Evolutionary conservation across 2,113 vertebrate genomes (phyloP).

Genomic region (Pomatorhinus ruficollis): DNA sequence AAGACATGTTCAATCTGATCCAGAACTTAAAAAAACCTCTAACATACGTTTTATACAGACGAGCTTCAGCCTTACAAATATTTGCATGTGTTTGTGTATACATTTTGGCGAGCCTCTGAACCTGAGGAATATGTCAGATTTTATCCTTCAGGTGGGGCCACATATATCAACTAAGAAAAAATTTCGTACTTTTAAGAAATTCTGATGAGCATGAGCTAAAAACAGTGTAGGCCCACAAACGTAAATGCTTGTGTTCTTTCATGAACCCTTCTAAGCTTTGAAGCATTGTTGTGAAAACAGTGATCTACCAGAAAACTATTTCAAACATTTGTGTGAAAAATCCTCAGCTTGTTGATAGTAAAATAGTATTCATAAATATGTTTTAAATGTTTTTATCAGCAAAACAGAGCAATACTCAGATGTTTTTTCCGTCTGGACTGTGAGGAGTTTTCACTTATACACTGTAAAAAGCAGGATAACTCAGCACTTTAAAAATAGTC

Average conservation of each 20-base stretch:
- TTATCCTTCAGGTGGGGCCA: not conserved
- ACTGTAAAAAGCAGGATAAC: not conserved
- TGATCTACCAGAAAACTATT: not conserved
- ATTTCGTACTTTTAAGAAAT: not conserved
- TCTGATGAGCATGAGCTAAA: not conserved
- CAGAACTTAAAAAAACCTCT: constrained; percentile 75
- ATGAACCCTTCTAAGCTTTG: not conserved
- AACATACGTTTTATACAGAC: constrained; percentile 60
- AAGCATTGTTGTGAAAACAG: not conserved
- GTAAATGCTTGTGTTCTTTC: not conserved
- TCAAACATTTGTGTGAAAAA: not conserved
- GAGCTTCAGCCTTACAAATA: not conserved
- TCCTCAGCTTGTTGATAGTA: not conserved
- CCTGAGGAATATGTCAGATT: not conserved
- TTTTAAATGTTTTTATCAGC: not conserved
- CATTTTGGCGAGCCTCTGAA: not conserved
- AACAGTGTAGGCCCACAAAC: not conserved
- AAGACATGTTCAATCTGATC: constrained; percentile 19
- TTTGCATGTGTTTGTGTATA: rapidly evolving
- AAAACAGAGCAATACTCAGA: not conserved
- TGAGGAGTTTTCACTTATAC: not conserved
- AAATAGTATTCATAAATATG: not conserved
- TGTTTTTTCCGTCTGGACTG: constrained; percentile 12
- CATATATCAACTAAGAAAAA: not conserved
- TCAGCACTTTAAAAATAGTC: constrained; percentile 32